phyloP scores from a whole-genome alignment of 2,888 invertebrate genomes.

The Noctua comes region DNA sequence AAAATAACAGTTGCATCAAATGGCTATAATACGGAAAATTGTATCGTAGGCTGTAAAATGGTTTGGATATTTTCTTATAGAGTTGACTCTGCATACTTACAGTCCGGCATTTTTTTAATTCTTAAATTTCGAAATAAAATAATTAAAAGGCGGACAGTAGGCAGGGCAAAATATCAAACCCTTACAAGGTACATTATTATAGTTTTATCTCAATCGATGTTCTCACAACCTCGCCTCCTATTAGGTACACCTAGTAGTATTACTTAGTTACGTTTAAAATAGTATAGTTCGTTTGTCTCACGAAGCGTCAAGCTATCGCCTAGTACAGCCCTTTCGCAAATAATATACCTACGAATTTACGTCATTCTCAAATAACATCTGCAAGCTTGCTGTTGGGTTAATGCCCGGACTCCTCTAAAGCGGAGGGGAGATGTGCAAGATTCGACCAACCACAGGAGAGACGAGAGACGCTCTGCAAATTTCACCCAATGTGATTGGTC shows the following conservation, averaged over 20 bases:
- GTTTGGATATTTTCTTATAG: neutral
- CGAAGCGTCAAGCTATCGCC: neutral
- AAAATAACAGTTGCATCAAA: neutral
- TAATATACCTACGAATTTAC: neutral
- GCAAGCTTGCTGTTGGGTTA: neutral
- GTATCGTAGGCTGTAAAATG: neutral
- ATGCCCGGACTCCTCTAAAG: neutral
- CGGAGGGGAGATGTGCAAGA: no score
- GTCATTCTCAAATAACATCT: neutral
- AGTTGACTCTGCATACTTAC: neutral
- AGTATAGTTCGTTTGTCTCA: conserved; percentile 3
- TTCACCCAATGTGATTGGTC: no score
- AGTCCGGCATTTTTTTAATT: neutral
- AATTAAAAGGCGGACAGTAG: neutral
- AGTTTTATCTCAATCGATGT: conserved; percentile 27
- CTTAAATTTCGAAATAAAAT: neutral
- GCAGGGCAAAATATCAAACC: neutral
- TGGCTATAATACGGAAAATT: neutral
- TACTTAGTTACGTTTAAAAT: conserved; percentile 52
- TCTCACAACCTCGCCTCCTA: conserved; percentile 51
- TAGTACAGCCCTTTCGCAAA: neutral
- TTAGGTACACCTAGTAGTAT: conserved; percentile 44
- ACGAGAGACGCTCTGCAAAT: no score
- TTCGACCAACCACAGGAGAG: no score
- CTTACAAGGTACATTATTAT: conserved; percentile 5